Evolutionary conservation across 2,797 vertebrate genomes (phyloP).

Genomic region (Anguilla anguilla): DNA sequence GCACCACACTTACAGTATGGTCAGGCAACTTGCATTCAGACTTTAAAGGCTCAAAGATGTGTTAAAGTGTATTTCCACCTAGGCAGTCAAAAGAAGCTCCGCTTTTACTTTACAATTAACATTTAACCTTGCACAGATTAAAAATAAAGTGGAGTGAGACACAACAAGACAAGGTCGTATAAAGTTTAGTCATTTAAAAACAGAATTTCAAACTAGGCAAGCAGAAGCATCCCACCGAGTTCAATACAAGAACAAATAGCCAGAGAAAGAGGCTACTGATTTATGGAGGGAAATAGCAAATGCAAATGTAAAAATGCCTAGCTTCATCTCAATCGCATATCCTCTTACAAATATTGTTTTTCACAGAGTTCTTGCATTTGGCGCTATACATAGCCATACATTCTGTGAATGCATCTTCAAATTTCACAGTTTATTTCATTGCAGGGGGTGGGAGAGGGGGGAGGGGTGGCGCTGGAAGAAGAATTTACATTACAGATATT

Average conservation of each 20-base stretch:
- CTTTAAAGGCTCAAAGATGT: not conserved
- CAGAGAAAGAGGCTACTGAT: not conserved
- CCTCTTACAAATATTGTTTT: not conserved
- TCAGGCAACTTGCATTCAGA: not conserved
- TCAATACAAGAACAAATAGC: not conserved
- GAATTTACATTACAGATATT: not conserved
- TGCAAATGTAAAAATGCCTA: not conserved
- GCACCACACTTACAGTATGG: not conserved
- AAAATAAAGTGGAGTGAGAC: not conserved
- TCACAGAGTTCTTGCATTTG: not conserved
- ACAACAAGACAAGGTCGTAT: not conserved
- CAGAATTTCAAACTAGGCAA: not conserved
- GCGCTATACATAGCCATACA: not conserved
- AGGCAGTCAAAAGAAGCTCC: not conserved
- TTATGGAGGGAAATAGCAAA: not conserved
- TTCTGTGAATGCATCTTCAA: constrained; percentile 7
- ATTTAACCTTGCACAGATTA: not conserved
- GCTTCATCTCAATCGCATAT: not conserved
- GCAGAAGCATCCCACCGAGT: not conserved
- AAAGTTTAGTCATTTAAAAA: not conserved
- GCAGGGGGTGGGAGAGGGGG: not conserved
- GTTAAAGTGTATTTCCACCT: not conserved
- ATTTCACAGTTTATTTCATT: constrained; percentile 5
- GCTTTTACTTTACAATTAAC: not conserved
- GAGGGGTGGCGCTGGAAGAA: not conserved